Conservation (phyloP, 2,888 invertebrate species). For the Tanypteryx hageni region DNA sequence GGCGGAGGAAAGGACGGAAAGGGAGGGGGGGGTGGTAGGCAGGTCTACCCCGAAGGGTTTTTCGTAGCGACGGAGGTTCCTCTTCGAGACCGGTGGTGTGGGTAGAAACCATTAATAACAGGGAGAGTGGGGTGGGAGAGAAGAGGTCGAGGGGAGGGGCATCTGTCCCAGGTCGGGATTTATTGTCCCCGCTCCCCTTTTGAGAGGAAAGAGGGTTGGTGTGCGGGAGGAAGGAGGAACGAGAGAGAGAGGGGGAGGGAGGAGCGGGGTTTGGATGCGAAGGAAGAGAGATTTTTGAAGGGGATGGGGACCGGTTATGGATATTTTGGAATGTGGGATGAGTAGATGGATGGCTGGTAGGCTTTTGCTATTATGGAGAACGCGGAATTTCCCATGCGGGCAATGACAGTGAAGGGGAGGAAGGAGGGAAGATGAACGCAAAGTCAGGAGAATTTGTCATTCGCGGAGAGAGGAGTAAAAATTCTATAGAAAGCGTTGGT, state of each 20-base stretch:
- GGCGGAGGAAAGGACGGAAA: background rate
- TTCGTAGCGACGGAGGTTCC: no score
- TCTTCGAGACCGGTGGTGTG: background rate
- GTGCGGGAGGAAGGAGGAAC: background rate
- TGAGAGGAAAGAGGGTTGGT: conserved; percentile 45
- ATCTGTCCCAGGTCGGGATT: conserved; percentile 62
- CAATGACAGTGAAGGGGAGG: background rate
- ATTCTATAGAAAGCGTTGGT: no score
- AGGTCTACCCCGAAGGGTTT: no score
- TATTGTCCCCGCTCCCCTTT: conserved; percentile 34
- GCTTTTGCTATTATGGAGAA: conserved; percentile 2
- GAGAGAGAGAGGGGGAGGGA: background rate
- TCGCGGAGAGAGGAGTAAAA: background rate
- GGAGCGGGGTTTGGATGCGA: background rate
- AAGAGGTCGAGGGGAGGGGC: conserved; percentile 9
- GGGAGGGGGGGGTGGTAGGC: no score
- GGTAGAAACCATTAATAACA: conserved; percentile 15
- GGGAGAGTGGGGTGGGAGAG: background rate
- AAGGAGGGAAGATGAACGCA: no score
- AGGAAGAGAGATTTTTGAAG: background rate
- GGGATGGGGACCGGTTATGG: conserved; percentile 34
- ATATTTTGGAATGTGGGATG: background rate
- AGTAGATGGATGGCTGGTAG: background rate
- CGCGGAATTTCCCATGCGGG: conserved; percentile 25
- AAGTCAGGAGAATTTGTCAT: background rate